Conservation (phyloP, 2,888 invertebrate species). For the Torymus tubicola region DNA sequence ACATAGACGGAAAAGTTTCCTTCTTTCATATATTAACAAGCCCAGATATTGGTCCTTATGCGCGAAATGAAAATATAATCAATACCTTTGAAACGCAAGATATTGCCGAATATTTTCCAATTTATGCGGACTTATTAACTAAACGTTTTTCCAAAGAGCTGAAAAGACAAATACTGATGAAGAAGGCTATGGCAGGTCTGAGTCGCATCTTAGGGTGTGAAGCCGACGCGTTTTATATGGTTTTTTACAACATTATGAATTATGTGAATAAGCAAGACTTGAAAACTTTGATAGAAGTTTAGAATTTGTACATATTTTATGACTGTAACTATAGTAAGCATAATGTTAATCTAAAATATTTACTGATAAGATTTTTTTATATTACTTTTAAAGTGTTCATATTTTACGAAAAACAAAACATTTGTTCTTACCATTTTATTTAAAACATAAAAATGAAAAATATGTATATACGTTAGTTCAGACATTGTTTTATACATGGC, state of each 20-base stretch:
- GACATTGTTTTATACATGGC: too few species aligned
- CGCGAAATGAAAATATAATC: slow-evolving; percentile 29
- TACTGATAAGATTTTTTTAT: background rate
- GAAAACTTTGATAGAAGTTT: slow-evolving; percentile 5
- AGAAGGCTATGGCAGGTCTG: slow-evolving; percentile 22
- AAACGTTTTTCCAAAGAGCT: slow-evolving; percentile 19
- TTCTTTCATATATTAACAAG: slow-evolving; percentile 28
- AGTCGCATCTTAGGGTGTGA: slow-evolving; percentile 30
- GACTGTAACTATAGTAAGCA: slow-evolving; percentile 16
- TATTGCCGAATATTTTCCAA: slow-evolving; percentile 26
- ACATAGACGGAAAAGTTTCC: background rate
- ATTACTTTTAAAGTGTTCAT: too few species aligned
- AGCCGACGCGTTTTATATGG: slow-evolving; percentile 23
- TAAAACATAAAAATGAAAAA: too few species aligned
- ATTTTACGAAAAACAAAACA: too few species aligned
- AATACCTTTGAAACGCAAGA: slow-evolving; percentile 7
- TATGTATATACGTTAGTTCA: too few species aligned
- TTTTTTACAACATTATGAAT: slow-evolving; percentile 39
- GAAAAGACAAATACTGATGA: slow-evolving; percentile 24
- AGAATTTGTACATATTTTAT: background rate
- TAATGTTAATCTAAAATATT: background rate
- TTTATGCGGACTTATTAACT: slow-evolving; percentile 16
- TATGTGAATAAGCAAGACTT: slow-evolving; percentile 28
- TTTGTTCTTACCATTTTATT: too few species aligned
- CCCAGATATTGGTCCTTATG: slow-evolving; percentile 16